A percentile compares a stretch with the other conserved stretches of the same genome.
Conservation (phyloP, 2,888 invertebrate species). For the Agapetus fuscipes region DNA sequence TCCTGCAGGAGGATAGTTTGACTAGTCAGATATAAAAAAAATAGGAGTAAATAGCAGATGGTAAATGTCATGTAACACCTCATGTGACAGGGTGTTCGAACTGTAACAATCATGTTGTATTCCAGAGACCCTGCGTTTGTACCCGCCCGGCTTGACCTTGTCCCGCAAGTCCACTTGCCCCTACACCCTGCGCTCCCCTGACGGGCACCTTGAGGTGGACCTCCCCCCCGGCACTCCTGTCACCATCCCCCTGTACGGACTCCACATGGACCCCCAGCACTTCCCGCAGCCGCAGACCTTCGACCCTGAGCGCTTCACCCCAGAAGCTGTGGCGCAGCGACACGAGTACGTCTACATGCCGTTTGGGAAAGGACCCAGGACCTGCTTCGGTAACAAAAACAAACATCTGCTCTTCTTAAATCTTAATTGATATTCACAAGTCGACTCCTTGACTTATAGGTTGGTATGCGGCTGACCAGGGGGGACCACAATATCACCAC, state of each 20-base stretch:
- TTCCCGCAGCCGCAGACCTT: slow-evolving; percentile 41
- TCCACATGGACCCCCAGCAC: slow-evolving; percentile 38
- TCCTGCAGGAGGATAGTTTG: too few relatives aligned
- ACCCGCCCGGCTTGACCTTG: slow-evolving; percentile 23
- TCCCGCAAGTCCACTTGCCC: slow-evolving; percentile 25
- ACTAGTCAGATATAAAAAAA: too few relatives aligned
- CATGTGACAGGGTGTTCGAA: too few relatives aligned
- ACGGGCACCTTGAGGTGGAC: slow-evolving; percentile 12
- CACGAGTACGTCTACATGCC: slow-evolving; percentile 28
- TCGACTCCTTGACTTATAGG: too few relatives aligned
- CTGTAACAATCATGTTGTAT: too few relatives aligned
- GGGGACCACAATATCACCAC: too few relatives aligned
- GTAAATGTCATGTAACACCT: too few relatives aligned
- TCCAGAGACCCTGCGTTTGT: slow-evolving; percentile 27
- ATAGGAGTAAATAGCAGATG: too few relatives aligned
- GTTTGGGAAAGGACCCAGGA: slow-evolving; percentile 33
- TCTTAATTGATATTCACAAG: too few relatives aligned
- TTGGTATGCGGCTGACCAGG: too few relatives aligned
- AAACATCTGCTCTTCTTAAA: too few relatives aligned
- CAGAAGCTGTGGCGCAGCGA: slow-evolving; percentile 26
- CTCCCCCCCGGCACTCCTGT: slow-evolving; percentile 23
- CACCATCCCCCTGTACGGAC: slow-evolving; percentile 29
- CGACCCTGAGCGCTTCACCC: slow-evolving; percentile 40
- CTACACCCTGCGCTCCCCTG: slow-evolving; percentile 17
- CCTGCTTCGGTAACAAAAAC: slow-evolving; percentile 30